A percentile compares a stretch with the other conserved stretches of the same genome.
Conservation (phyloP, 2,888 invertebrate species). For the Cetonia aurata region DNA sequence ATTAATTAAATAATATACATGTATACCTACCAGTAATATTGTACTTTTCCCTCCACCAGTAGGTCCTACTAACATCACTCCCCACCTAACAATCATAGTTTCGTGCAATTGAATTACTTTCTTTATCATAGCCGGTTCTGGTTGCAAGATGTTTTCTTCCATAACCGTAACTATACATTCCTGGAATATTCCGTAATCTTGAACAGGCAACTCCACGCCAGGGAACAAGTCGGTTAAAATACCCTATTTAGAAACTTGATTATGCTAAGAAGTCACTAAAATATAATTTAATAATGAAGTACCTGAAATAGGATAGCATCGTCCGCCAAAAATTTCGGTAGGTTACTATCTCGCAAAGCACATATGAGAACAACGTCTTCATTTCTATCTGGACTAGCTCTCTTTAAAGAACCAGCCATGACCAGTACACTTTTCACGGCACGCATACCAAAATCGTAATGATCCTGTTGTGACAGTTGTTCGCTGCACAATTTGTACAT, state of each 20-base stretch:
- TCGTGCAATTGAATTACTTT: constrained; percentile 90
- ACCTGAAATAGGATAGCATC: constrained; percentile 86
- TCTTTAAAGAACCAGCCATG: constrained; percentile 91
- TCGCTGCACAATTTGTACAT: constrained; percentile 94
- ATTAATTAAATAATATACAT: no score
- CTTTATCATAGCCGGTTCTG: constrained; percentile 74
- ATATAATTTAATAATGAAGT: constrained; percentile 36
- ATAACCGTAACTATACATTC: constrained; percentile 72
- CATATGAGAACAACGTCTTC: constrained; percentile 89
- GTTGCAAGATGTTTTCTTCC: constrained; percentile 74
- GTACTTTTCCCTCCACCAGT: constrained; percentile 90
- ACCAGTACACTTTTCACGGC: constrained; percentile 94
- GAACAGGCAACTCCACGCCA: constrained; percentile 80
- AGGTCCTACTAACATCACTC: constrained; percentile 93
- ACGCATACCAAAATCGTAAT: constrained; percentile 94
- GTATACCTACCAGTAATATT: constrained; percentile 74
- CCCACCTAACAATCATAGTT: constrained; percentile 92
- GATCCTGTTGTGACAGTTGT: constrained; percentile 91
- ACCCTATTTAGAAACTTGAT: constrained; percentile 68
- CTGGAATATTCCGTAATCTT: constrained; percentile 84
- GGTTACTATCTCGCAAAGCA: constrained; percentile 88
- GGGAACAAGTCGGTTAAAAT: constrained; percentile 93
- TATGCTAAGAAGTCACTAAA: not conserved
- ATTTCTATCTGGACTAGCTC: constrained; percentile 84
- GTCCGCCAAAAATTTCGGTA: constrained; percentile 90